These are phyloP conservation scores for Tokudaia tokunoshimensis DNA, from an alignment of 2,797 vertebrate species.

Conservation along the genomic window DNA sequence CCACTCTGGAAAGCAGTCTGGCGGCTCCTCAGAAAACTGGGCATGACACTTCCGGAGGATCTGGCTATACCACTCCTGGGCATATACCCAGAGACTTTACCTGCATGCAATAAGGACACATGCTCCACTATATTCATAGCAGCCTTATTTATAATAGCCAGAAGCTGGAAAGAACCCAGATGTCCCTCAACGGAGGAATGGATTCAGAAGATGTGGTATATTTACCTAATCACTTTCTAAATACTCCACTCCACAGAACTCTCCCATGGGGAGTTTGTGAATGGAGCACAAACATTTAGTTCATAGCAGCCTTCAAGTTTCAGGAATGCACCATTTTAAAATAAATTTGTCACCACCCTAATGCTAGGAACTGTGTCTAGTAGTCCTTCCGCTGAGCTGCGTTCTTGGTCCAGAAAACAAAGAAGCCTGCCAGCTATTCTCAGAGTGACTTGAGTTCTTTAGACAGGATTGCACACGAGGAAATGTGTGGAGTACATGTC, in stretches of 20 bases:
- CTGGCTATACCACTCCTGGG: too few relatives aligned
- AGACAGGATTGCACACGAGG: conserved; percentile 5
- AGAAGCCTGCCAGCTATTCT: conserved; percentile 27
- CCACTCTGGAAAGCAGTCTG: too few relatives aligned
- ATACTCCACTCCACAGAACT: not conserved
- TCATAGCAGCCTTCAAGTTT: not conserved
- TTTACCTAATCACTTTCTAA: not conserved
- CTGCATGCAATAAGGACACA: too few relatives aligned
- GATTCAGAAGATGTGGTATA: too few relatives aligned
- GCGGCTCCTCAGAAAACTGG: too few relatives aligned
- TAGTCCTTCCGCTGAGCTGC: not conserved
- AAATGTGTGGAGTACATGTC: conserved; percentile 23
- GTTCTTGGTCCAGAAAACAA: not conserved
- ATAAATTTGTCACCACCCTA: not conserved
- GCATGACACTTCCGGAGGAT: too few relatives aligned
- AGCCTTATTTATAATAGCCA: too few relatives aligned
- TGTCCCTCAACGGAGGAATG: too few relatives aligned
- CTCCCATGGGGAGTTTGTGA: not conserved
- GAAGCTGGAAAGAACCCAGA: too few relatives aligned
- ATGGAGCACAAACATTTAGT: not conserved
- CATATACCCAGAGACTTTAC: too few relatives aligned
- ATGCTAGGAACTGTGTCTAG: not conserved
- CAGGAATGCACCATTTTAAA: conserved; percentile 58
- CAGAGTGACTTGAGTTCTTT: conserved; percentile 37
- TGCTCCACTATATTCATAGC: too few relatives aligned